Base-by-base conservation (phyloP, 2,113 vertebrate genomes). In the Labeo rohita region DNA sequence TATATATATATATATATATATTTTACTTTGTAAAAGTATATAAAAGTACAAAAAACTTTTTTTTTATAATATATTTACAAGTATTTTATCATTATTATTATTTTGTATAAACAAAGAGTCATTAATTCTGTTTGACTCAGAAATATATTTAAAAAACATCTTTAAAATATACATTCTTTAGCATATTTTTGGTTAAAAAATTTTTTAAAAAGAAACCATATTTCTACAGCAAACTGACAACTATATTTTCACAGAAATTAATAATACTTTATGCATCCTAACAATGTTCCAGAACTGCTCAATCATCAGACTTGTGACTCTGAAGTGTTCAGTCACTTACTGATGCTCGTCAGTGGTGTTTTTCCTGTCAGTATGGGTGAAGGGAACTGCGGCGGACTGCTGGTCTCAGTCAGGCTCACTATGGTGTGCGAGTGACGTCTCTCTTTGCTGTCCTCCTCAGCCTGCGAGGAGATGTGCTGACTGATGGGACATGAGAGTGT, bases 371-470 rank as follows among this genome's bases (percentile, higher is more conserved):
- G 91, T 0, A 96, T 93, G 47, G 98, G 97, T 0, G 97, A 97
- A 1, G 96, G 95, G 89, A 96, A 92, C 61, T 96, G 94, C 0
- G 96, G 93, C 43, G 95, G 96, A 85, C 96, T 95, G 0, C 96
- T 95, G 0, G 95, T 91, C 77, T 97, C 97, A 0, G 94, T 95
- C 76, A 96, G 94, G 59, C 95, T 96, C 0, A 95, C 90, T 16
- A 95, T 87, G 3, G 94, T 92, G 11, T 98, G 97, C 0, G 98
- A 98, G 89, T 97, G 97, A 43, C 97, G 96, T 83, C 97, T 93
- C 91, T 98, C 97, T 93, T 97, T 98, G 87, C 91, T 91, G 36
- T 98, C 97, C 84, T 97, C 96, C 89, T 98, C 97, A 84, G 94
- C 90, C 88, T 96, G 96, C 4, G 87, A 87, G 93, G 96, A 97